Evolutionary conservation across 64 coral and sea anemone species (phyloP).

Genomic region (Hydrozoanthus tunicans): DNA sequence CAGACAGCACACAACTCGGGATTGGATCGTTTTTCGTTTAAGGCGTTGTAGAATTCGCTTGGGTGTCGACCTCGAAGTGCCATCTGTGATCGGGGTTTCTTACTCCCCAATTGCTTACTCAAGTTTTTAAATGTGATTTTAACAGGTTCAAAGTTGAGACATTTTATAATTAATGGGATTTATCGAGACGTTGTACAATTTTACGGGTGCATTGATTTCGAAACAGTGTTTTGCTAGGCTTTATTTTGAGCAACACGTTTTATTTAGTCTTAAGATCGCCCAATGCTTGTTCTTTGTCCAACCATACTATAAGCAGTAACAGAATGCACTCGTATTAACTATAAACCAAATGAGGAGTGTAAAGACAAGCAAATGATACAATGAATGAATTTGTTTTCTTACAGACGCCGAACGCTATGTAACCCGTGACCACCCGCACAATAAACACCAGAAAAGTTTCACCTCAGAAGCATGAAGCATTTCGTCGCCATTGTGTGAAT

Average conservation of each 20-base stretch:
- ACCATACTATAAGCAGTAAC: not conserved
- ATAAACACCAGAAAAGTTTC: not conserved
- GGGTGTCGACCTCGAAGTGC: not conserved
- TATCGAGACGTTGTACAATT: not conserved
- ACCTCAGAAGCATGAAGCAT: not conserved
- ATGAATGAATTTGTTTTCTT: not conserved
- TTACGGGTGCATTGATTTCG: not conserved
- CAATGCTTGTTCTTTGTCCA: not conserved
- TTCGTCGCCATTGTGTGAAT: not conserved
- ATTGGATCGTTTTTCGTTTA: not conserved
- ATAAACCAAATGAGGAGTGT: not conserved
- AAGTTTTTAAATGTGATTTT: not conserved
- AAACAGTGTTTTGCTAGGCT: not conserved
- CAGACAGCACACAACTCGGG: conserved; percentile 3
- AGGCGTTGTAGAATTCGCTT: conserved; percentile 1
- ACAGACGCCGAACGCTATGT: not conserved
- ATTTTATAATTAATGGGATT: conserved; percentile 39
- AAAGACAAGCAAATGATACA: not conserved
- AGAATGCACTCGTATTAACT: not conserved
- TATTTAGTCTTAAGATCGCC: not conserved
- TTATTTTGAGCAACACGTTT: not conserved
- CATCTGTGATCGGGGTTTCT: not conserved
- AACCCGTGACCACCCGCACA: not conserved
- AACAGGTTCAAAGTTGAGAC: conserved; percentile 51
- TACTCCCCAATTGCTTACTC: not conserved